Evolutionary conservation across 2,797 vertebrate species (phyloP).

Genomic region (Notolabrus celidotus): DNA sequence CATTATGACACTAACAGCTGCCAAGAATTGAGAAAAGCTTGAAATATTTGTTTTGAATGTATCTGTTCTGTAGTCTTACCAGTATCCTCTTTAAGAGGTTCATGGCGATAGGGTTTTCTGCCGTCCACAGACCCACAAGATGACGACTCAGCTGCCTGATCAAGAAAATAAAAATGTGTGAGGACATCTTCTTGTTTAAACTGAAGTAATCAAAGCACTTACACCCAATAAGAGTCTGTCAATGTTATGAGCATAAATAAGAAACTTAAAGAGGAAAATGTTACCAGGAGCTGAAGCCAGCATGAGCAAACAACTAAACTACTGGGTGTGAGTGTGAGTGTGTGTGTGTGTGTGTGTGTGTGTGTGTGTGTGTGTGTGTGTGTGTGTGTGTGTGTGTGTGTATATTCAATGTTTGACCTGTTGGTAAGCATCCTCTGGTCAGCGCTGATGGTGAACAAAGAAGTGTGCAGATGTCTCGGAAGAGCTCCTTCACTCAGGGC

Average conservation of each 20-base stretch:
- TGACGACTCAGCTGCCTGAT: constrained; percentile 97
- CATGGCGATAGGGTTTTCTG: constrained; percentile 94
- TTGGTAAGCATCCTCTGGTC: constrained; percentile 99
- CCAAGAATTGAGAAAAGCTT: constrained; percentile 14
- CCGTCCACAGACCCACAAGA: constrained; percentile 98
- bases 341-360: constrained; percentile 14
- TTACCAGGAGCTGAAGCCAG: neutral
- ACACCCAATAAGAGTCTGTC: too few species aligned
- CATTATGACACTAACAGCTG: constrained; percentile 36
- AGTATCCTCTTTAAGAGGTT: constrained; percentile 97
- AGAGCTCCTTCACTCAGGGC: constrained; percentile 98
- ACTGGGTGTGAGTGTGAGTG: constrained; percentile 5
- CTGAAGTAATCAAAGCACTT: too few species aligned
- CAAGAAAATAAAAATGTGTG: neutral
- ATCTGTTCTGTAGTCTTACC: constrained; percentile 77
- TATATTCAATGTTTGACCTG: constrained; percentile 88
- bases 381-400: constrained; percentile 6
- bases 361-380: constrained; percentile 14
- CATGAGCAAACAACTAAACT: neutral
- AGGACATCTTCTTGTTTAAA: neutral
- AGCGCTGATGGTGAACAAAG: constrained; percentile 96
- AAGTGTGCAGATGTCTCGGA: constrained; percentile 95
- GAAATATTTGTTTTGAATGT: constrained; percentile 10
- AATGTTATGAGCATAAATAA: too few species aligned
- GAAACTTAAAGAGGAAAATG: too few species aligned